Conservation (phyloP, 2,797 vertebrate genomes). For the Phataginus tetradactyla region DNA sequence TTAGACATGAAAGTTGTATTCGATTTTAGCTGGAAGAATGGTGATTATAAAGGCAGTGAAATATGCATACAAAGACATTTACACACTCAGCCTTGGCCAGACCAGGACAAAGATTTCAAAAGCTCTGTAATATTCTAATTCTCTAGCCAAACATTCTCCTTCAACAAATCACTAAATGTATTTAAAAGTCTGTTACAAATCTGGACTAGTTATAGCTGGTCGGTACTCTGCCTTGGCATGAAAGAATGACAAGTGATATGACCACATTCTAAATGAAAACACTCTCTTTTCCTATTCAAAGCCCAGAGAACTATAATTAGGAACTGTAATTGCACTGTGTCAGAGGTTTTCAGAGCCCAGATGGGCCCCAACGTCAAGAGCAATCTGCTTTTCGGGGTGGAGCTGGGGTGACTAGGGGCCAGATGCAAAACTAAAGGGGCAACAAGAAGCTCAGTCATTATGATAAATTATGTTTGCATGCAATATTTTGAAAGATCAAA, state of each 20-base stretch:
- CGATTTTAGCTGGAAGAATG: background rate
- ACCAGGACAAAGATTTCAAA: constrained; percentile 14
- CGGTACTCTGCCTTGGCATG: background rate
- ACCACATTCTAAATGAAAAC: background rate
- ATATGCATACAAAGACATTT: background rate
- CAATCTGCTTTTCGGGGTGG: background rate
- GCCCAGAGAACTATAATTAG: background rate
- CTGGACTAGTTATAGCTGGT: background rate
- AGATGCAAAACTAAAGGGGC: background rate
- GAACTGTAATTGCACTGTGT: background rate
- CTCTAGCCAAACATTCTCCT: background rate
- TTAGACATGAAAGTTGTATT: constrained; percentile 37
- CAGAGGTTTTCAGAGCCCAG: background rate
- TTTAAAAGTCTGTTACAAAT: background rate
- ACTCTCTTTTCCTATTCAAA: constrained; percentile 28
- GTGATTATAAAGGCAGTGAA: background rate
- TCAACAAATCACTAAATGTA: background rate
- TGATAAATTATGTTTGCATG: background rate
- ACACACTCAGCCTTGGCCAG: background rate
- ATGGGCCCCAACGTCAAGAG: background rate
- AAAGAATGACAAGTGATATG: background rate
- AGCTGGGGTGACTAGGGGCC: background rate
- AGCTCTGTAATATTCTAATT: background rate
- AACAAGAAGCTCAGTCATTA: background rate
- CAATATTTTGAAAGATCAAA: background rate